phyloP scores from a whole-genome alignment of 2,113 vertebrate species.

The Crotalus tigris region DNA sequence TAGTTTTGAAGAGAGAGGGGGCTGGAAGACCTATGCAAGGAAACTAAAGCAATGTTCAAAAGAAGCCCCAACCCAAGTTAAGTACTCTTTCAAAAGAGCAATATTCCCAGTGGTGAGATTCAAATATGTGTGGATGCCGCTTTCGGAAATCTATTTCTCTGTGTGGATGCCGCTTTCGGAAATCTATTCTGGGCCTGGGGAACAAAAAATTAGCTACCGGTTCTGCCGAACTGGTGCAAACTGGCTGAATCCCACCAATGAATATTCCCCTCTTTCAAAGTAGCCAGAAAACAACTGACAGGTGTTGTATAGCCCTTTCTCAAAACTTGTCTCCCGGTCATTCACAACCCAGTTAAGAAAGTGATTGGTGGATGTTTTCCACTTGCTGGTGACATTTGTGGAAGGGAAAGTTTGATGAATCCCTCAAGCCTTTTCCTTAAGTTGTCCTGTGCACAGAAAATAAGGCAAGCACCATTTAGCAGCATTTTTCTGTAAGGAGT shows the following conservation, averaged over 20 bases:
- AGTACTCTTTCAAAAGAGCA: not conserved
- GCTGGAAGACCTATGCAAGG: not conserved
- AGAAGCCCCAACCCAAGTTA: not conserved
- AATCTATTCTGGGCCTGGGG: no score
- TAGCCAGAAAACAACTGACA: not conserved
- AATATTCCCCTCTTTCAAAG: not conserved
- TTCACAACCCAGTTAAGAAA: not conserved
- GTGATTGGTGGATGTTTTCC: not conserved
- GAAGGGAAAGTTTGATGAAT: not conserved
- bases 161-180: no score
- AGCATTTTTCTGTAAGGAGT: no score
- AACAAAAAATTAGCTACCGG: no score
- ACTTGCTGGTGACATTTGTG: not conserved
- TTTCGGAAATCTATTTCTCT: no score
- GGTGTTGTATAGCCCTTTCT: not conserved
- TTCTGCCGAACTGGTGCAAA: no score
- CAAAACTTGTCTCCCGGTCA: not conserved
- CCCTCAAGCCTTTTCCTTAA: no score
- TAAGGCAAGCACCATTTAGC: no score
- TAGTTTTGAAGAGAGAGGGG: not conserved
- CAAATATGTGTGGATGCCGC: no score
- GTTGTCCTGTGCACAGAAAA: no score
- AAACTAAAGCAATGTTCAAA: not conserved
- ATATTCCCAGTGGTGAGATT: not conserved
- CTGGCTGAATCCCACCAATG: no score